Evolutionary conservation across 2,888 invertebrate species (phyloP), one percentile per base, ranked within the genome.

Genomic region (Syrista parreyssii): DNA sequence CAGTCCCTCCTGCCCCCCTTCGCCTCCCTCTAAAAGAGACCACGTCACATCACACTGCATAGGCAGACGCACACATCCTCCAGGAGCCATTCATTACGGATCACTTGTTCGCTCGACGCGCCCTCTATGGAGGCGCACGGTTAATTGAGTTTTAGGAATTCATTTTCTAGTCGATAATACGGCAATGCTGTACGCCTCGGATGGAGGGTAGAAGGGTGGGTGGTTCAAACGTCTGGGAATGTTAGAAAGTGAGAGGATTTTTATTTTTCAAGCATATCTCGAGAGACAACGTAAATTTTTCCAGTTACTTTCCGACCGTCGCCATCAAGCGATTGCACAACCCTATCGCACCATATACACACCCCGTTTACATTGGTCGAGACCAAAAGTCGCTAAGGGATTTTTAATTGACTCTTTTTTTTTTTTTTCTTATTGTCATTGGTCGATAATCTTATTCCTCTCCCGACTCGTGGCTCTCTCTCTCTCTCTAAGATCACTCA

Each of bases 61-160:
- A 31, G 31, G 75, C 75, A 72, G 33, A 72, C 68, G 11, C 33
- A 36, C 71, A 74, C 76, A 78, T 76, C 78, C 76, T n/a, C 68
- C n/a, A 31, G 23, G 77, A 30, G 40, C 77, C 81, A 81, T 85
- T 85, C 84, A 82, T 85, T 85, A 82, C 80, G 81, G 40, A 55
- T 68, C 76, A 15, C 79, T 79, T 73, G 75, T 75, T 79, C 76
- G 74, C 76, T 73, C 75, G 74, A 78, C 72, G 78, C 77, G 31
- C 40, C 68, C 78, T 78, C 73, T 74, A 68, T 77, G 74, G 68
- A 76, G 71, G 73, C 80, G 79, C 80, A 82, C 83, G 84, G 85
- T 87, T 88, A 87, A 89, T 88, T 88, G 86, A 86, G 86, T 88
- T 88, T 89, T 85, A 82, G 87, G 88, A 88, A 89, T 87, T 88